These are phyloP conservation scores for Tetragnatha montana DNA, from an alignment of 2,888 invertebrate species.

Conservation along the genomic window DNA sequence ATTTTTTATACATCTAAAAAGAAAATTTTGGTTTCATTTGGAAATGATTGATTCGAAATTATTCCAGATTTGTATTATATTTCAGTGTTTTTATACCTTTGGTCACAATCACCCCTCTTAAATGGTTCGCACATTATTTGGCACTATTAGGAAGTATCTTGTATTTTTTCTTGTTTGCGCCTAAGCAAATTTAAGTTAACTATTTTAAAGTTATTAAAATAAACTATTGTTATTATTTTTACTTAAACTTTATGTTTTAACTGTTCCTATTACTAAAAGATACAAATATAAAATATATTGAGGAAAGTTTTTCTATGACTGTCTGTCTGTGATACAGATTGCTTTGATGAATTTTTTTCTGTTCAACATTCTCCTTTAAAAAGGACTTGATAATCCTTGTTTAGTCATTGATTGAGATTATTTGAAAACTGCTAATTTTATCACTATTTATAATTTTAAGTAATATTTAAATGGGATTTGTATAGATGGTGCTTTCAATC, in stretches of 20 bases:
- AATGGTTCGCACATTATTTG: background rate
- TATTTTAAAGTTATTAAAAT: background rate
- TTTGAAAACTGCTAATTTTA: conserved; percentile 13
- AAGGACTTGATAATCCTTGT: background rate
- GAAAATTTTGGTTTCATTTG: no score
- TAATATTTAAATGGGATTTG: background rate
- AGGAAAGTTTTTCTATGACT: background rate
- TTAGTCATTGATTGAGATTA: conserved; percentile 43
- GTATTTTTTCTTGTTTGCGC: background rate
- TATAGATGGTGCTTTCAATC: background rate
- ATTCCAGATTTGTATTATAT: no score
- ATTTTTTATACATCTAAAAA: no score
- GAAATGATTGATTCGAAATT: no score
- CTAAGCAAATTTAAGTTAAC: background rate
- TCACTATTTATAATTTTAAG: background rate
- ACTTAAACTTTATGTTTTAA: background rate
- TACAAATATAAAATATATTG: background rate
- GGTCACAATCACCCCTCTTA: background rate
- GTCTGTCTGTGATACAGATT: conserved; percentile 45
- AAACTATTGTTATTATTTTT: background rate
- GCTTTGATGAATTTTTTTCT: conserved; percentile 13
- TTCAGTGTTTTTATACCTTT: background rate
- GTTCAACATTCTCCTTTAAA: background rate
- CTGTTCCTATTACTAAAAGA: background rate
- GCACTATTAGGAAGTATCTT: background rate